Evolutionary conservation across 2,888 invertebrate genomes (phyloP).

Genomic region (Scelioninae gen. 1): DNA sequence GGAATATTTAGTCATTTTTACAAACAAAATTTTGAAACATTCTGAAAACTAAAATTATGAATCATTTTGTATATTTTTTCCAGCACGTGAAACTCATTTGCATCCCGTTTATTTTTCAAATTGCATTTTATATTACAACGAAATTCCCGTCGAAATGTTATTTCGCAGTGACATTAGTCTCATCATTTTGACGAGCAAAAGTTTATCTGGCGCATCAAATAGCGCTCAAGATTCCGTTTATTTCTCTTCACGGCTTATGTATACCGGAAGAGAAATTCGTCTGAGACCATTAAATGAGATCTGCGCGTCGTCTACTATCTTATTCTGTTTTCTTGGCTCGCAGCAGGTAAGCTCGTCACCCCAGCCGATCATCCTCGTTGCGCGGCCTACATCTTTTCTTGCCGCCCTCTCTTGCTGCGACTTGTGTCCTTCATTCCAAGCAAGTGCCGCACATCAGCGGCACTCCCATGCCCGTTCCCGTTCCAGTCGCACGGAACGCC

Average conservation of each 20-base stretch:
- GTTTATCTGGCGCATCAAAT: conserved; percentile 45
- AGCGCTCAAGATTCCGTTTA: conserved; percentile 17
- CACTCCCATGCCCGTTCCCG: conserved; percentile 57
- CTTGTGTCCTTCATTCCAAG: conserved; percentile 56
- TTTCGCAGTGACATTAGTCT: background rate
- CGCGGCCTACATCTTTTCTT: conserved; percentile 64
- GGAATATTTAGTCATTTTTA: no score
- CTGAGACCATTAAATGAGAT: conserved; percentile 56
- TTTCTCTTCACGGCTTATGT: conserved; percentile 34
- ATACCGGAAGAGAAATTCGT: conserved; percentile 62
- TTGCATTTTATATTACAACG: no score
- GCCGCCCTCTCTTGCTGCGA: conserved; percentile 57
- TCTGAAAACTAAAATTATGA: no score
- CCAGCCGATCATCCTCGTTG: conserved; percentile 75
- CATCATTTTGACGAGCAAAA: conserved; percentile 17
- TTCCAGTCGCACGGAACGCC: conserved; percentile 50
- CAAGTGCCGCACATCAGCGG: conserved; percentile 53
- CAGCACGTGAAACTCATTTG: no score
- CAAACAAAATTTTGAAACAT: no score
- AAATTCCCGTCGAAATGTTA: background rate
- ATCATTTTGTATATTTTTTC: no score
- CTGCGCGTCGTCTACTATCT: conserved; percentile 41
- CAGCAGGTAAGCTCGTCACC: conserved; percentile 76
- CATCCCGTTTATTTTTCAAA: no score
- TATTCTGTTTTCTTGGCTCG: conserved; percentile 73